phyloP scores from a whole-genome alignment of 2,113 vertebrate species.

The Phylloscopus trochiloides region DNA sequence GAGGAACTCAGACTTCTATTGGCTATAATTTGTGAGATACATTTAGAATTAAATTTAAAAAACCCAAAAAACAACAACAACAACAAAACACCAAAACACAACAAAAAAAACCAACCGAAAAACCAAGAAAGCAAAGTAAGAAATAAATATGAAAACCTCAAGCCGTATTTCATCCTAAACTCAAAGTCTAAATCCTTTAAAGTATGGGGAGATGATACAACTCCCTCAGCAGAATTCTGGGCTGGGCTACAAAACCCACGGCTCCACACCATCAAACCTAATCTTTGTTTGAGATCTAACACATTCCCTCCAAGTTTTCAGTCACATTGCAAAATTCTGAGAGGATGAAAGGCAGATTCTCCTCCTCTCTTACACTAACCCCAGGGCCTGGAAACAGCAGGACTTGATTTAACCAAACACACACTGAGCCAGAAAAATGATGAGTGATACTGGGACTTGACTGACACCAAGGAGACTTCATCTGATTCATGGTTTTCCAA shows the following conservation, averaged over 20 bases:
- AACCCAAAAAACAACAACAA: no score
- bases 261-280: slow-evolving; percentile 16
- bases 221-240: slow-evolving; percentile 11
- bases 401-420: slow-evolving; percentile 40
- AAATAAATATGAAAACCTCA: not conserved
- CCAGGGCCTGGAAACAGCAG: slow-evolving; percentile 42
- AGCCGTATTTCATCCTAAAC: not conserved
- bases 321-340: slow-evolving; percentile 26
- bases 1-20: not conserved
- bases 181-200: not conserved
- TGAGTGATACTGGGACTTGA: not conserved
- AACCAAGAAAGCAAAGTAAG: not conserved
- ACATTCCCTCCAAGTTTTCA: slow-evolving; percentile 38
- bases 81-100: not conserved
- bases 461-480: not conserved
- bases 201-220: not conserved
- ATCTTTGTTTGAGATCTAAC: slow-evolving; percentile 37
- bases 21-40: not conserved
- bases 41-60: not conserved
- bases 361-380: not conserved
- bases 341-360: slow-evolving; percentile 44
- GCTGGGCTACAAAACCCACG: slow-evolving; percentile 1
- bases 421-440: slow-evolving; percentile 5
- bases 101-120: not conserved
- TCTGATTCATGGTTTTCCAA: not conserved